Conservation (phyloP, 2,797 vertebrate genomes). For the Tokudaia muenninki region DNA sequence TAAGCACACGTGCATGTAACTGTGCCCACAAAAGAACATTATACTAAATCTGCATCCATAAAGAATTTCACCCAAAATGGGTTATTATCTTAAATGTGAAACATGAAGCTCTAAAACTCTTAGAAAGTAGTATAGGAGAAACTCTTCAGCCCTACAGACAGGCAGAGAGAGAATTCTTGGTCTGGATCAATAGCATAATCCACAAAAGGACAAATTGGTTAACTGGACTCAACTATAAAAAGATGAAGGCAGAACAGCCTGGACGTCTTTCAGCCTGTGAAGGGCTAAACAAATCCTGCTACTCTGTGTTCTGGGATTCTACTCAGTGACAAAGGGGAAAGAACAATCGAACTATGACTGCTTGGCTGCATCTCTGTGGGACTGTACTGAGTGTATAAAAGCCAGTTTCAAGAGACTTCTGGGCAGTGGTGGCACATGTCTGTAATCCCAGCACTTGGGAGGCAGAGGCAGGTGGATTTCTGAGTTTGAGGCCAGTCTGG, state of each 20-base stretch:
- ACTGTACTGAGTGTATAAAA: conserved; percentile 39
- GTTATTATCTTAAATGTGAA: conserved; percentile 50
- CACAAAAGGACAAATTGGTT: conserved; percentile 5
- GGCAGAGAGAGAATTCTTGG: conserved; percentile 29
- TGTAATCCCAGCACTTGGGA: no score
- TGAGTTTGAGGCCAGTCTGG: no score
- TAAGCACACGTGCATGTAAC: background rate
- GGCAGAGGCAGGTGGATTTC: no score
- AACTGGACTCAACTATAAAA: conserved; percentile 4
- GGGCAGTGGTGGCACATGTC: no score
- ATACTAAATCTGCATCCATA: background rate
- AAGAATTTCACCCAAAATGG: conserved; percentile 49
- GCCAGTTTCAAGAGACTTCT: background rate
- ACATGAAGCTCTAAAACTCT: conserved; percentile 39
- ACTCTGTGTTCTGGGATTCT: background rate
- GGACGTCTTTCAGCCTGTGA: conserved; percentile 27
- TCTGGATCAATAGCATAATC: background rate
- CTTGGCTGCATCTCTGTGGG: background rate
- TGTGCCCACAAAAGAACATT: background rate
- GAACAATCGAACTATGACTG: background rate
- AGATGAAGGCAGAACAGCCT: background rate
- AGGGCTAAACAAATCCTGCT: conserved; percentile 9
- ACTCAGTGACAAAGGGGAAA: background rate
- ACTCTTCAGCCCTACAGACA: conserved; percentile 1
- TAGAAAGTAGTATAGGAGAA: background rate